Conservation (phyloP, 2,797 vertebrate species). For the Lepilemur septentrionalis region DNA sequence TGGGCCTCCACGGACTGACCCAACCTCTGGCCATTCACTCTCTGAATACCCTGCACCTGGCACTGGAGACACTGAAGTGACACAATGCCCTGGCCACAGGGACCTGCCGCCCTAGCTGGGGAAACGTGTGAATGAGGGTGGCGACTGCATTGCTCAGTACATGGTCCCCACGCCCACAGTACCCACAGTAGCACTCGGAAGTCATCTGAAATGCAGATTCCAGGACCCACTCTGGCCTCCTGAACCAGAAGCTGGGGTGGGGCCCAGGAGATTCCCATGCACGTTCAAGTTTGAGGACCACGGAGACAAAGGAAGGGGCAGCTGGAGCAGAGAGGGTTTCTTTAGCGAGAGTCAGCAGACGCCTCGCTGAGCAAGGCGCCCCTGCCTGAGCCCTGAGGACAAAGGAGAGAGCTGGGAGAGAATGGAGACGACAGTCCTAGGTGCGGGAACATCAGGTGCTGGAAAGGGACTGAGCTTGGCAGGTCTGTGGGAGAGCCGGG, state of each 20-base stretch:
- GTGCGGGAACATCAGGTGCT: neutral
- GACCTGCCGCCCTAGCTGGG: neutral
- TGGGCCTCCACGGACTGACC: neutral
- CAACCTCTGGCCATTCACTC: neutral
- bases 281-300: neutral
- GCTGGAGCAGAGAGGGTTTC: neutral
- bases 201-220: neutral
- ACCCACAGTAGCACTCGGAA: neutral
- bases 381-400: neutral
- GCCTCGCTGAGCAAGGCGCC: neutral
- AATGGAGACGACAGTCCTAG: neutral
- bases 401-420: neutral
- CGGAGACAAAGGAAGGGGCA: neutral
- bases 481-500: neutral
- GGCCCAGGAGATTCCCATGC: neutral
- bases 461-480: neutral
- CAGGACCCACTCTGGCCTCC: neutral
- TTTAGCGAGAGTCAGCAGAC: neutral
- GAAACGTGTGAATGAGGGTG: neutral
- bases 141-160: neutral
- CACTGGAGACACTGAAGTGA: neutral
- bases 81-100: neutral
- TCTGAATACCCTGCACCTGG: neutral
- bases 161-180: neutral
- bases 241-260: no score